Evolutionary conservation across 2,113 vertebrate species (phyloP), one percentile per base, ranked within the genome.

Genomic region (Corythornis cristatus): DNA sequence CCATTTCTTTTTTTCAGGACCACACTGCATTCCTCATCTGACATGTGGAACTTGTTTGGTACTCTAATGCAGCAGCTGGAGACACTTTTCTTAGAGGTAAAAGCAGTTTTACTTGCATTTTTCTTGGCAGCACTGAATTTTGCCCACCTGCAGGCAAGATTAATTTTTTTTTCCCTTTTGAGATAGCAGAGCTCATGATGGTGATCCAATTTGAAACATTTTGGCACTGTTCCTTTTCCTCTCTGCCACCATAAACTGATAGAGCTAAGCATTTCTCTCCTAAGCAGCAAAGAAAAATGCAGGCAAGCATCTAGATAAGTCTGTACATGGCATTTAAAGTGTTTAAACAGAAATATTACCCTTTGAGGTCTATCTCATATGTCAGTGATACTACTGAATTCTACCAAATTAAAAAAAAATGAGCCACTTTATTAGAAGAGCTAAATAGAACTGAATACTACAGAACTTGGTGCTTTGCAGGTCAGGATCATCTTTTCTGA

Each of bases 1-100:
- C 90, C 92, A 94, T 92, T 92, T 88, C 70, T 83, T 96, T 93
- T 95, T 87, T 86, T 91, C 87, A 88, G 71, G 37, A 86, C 48
- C 46, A 65, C 53, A 31, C 53, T 85, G 57, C 77, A 81, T 81
- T 94, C 89, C 51, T 93, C 20, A 1, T 83, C 78, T 96, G 91
- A 96, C 96, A 96, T 84, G 95, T 94, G 90, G 93, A 94, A 87
- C 91, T 97, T 88, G 68, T 96, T 96, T 95, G 81, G 57, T 93
- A 78, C 90, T 62, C 75, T 82, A 86, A 88, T 86, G 91, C 60
- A 5, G 84, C 95, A 96, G 95, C 93, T 97, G 94, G 93, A 95
- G 89, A 95, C 88, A 93, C 86, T 92, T 95, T 92, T 88, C 62
- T 65, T 86, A 76, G 79, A 93, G 29, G 80, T 90, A 95, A 90